Evolutionary conservation across 2,888 invertebrate genomes (phyloP), one percentile per base, ranked within the genome.

Genomic region (Aphidoletes aphidimyza): DNA sequence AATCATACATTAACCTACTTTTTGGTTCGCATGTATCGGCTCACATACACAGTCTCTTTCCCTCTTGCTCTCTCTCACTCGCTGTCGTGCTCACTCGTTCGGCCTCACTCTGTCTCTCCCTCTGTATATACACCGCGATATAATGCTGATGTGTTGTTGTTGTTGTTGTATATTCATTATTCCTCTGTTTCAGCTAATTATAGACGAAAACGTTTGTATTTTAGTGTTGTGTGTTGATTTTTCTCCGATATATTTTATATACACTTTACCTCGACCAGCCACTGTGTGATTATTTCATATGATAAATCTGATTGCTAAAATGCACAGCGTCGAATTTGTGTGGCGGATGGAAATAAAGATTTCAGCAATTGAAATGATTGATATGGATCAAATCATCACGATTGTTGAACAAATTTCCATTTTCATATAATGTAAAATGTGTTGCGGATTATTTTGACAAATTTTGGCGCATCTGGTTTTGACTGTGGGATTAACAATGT

Each of bases 1-100:
- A 54, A 54, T 54, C 54, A 54, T 69, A 69, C 69, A 69, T 69
- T 69, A 69, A 69, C 69, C 69, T 69, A 69, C 30, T 30, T 69
- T n/a, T 69, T 30, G 30, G 69, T 69, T 69, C 34, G 69, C 69
- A 69, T 69, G 69, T 69, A 69, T 69, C 22, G 47, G 14, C 30
- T 2, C 34, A n/a, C n/a, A n/a, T n/a, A n/a, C n/a, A n/a, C n/a
- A n/a, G n/a, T n/a, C n/a, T n/a, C n/a, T n/a, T n/a, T n/a, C n/a
- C n/a, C n/a, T n/a, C n/a, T n/a, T n/a, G n/a, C n/a, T n/a, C n/a
- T n/a, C n/a, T n/a, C n/a, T n/a, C n/a, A n/a, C n/a, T n/a, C n/a
- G n/a, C n/a, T n/a, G n/a, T n/a, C n/a, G n/a, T n/a, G n/a, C n/a
- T n/a, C n/a, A n/a, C n/a, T n/a, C n/a, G n/a, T n/a, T n/a, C n/a